Evolutionary conservation across 2,113 vertebrate species (phyloP).

Genomic region (Corythornis cristatus): DNA sequence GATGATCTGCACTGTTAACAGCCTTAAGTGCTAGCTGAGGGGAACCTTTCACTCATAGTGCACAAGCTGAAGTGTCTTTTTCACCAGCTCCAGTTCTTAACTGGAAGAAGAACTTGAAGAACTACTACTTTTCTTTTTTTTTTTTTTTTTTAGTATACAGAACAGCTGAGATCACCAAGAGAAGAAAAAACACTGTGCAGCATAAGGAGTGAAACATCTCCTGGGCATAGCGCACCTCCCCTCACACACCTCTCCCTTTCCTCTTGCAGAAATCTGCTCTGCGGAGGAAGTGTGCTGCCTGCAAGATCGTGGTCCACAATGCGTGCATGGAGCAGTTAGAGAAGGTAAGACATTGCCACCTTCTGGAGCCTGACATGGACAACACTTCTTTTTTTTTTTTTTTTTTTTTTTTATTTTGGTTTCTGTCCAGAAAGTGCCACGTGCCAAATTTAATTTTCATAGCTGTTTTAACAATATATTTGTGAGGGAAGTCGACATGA

Average conservation of each 20-base stretch:
- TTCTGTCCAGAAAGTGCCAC: not conserved
- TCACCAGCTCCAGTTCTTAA: not conserved
- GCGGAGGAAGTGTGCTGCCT: slow-evolving; percentile 94
- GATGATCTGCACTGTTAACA: not conserved
- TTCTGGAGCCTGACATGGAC: not conserved
- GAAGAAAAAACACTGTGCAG: accelerated
- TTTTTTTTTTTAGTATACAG: not conserved
- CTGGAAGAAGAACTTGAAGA: not conserved
- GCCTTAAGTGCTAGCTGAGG: not conserved
- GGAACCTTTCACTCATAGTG: not conserved
- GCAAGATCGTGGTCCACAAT: slow-evolving; percentile 95
- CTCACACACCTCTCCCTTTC: slow-evolving; percentile 36
- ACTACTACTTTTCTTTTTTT: not conserved
- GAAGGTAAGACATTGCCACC: slow-evolving; percentile 85
- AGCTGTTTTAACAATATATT: not conserved
- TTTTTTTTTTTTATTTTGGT: not conserved
- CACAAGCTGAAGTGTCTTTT: not conserved
- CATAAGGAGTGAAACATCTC: accelerated
- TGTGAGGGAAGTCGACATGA: not conserved
- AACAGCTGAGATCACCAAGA: not conserved
- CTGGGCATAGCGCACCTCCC: not conserved
- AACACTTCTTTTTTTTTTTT: not conserved
- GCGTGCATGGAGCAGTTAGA: slow-evolving; percentile 95
- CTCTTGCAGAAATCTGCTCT: slow-evolving; percentile 90
- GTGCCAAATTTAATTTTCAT: not conserved